Conservation (phyloP, 64 coral and sea anemone genomes). For the Hydrozoanthus tunicans region DNA sequence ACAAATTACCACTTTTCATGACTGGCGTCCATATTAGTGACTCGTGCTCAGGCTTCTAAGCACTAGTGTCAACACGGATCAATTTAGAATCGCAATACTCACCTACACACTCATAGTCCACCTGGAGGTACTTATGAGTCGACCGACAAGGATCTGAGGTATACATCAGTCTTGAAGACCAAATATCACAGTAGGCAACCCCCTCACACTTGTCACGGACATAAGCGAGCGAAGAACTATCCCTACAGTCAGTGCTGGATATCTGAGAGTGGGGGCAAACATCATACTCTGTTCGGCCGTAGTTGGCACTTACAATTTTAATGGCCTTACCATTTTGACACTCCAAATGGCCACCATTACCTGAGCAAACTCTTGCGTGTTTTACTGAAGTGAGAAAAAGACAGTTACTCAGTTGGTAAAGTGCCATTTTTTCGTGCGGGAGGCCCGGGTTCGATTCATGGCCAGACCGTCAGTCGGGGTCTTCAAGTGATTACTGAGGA, state of each 20-base stretch:
- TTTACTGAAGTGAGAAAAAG: background rate
- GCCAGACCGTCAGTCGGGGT: too few relatives aligned
- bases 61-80: too few relatives aligned
- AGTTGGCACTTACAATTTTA: constrained; percentile 10
- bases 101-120: constrained; percentile 31
- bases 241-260: background rate
- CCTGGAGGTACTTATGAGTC: constrained; percentile 18
- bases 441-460: background rate
- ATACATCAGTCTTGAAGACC: background rate
- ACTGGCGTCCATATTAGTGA: too few relatives aligned
- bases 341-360: background rate
- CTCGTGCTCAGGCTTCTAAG: too few relatives aligned
- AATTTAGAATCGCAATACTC: too few relatives aligned
- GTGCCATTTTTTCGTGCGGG: background rate
- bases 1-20: too few relatives aligned
- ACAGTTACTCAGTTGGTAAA: background rate
- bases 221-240: background rate
- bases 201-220: constrained; percentile 16
- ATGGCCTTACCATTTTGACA: constrained; percentile 18
- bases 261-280: background rate
- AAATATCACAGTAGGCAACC: constrained; percentile 22
- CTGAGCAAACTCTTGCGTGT: background rate
- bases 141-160: background rate
- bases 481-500: too few relatives aligned
- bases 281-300: background rate